These are phyloP conservation scores for Choloepus didactylus DNA, from an alignment of 2,797 vertebrate genomes.

Conservation along the genomic window DNA sequence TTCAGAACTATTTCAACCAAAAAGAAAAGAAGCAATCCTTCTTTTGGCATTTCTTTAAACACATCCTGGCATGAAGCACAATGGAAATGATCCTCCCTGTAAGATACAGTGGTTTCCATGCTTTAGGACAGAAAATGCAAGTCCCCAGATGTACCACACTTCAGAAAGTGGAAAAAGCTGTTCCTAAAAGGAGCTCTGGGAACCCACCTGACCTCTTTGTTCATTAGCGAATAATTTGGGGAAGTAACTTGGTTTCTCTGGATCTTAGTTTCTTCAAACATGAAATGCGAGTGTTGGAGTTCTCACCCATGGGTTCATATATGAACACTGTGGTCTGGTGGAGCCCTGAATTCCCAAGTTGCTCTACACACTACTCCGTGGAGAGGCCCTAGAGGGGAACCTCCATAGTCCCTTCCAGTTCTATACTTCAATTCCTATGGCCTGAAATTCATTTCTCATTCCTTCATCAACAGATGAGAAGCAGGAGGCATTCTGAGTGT, in stretches of 20 bases:
- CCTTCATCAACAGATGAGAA: background rate
- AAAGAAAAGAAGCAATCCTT: background rate
- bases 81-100: background rate
- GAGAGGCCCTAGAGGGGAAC: background rate
- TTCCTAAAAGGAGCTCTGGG: background rate
- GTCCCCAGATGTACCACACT: background rate
- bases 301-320: background rate
- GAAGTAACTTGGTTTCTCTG: background rate
- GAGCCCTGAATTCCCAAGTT: background rate
- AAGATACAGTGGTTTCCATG: background rate
- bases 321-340: no score
- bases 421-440: background rate
- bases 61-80: background rate
- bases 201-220: background rate
- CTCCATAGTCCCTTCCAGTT: background rate
- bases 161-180: background rate
- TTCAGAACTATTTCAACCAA: constrained; percentile 8
- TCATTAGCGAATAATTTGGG: background rate
- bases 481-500: background rate
- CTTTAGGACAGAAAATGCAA: background rate
- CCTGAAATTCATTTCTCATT: background rate
- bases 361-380: background rate
- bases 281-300: background rate
- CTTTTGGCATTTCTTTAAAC: background rate
- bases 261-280: background rate